These are phyloP conservation scores for Mimas tiliae DNA, from an alignment of 2,888 invertebrate species.

Conservation along the genomic window DNA sequence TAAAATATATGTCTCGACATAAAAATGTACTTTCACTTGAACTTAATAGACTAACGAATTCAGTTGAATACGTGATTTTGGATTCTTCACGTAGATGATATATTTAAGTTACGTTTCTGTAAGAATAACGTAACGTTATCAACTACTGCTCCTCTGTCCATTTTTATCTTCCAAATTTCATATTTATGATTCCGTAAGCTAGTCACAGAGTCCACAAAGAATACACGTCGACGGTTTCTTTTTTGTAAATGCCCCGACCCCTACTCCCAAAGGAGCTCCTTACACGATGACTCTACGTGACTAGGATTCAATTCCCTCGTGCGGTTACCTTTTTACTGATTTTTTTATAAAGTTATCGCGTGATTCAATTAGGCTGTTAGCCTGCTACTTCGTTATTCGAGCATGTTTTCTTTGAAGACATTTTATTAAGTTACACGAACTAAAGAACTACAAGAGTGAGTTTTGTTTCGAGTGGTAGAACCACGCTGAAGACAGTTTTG, in stretches of 20 bases:
- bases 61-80: not conserved
- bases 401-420: not conserved
- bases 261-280: slow-evolving; percentile 11
- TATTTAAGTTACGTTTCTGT: not conserved
- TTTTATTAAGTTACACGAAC: not conserved
- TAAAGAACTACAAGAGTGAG: no score
- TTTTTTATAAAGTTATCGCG: slow-evolving; percentile 12
- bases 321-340: slow-evolving; percentile 26
- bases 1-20: not conserved
- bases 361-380: not conserved
- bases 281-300: slow-evolving; percentile 21
- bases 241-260: slow-evolving; percentile 8
- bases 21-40: not conserved
- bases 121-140: not conserved
- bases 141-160: not conserved
- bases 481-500: no score
- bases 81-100: not conserved
- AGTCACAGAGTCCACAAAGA: slow-evolving; percentile 11
- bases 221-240: slow-evolving; percentile 13
- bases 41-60: not conserved
- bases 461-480: no score
- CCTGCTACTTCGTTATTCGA: not conserved
- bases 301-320: slow-evolving; percentile 11
- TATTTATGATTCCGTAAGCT: slow-evolving; percentile 25
- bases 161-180: not conserved